Evolutionary conservation across 2,888 invertebrate genomes (phyloP).

Genomic region (Morpho helenor): DNA sequence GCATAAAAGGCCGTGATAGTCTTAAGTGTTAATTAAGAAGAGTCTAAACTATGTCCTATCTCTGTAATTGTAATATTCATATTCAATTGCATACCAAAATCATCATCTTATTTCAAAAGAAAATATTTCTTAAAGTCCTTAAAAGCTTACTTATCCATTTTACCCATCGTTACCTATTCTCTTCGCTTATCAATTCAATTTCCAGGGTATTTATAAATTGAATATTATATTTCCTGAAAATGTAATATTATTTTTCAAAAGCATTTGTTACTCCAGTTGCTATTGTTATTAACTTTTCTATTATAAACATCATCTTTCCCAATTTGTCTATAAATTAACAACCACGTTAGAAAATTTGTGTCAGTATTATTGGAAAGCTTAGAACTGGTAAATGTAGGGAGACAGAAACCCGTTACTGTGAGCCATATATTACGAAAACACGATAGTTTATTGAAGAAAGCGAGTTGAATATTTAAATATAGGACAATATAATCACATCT

Average conservation of each 20-base stretch:
- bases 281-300: too few relatives aligned
- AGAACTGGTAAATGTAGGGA: too few relatives aligned
- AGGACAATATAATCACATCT: slow-evolving; percentile 6
- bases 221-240: too few relatives aligned
- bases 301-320: too few relatives aligned
- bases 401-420: neutral
- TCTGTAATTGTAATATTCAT: neutral
- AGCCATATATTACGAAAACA: neutral
- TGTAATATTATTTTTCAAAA: too few relatives aligned
- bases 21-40: slow-evolving; percentile 39
- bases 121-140: too few relatives aligned
- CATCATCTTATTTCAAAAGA: too few relatives aligned
- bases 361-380: too few relatives aligned
- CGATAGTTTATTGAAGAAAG: neutral
- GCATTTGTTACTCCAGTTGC: too few relatives aligned
- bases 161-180: slow-evolving; percentile 29
- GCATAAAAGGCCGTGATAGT: slow-evolving; percentile 66
- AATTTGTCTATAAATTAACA: too few relatives aligned
- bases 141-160: slow-evolving; percentile 9
- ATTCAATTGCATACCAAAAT: neutral
- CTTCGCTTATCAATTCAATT: slow-evolving; percentile 56
- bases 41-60: slow-evolving; percentile 1
- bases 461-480: neutral
- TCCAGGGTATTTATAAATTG: neutral
- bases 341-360: too few relatives aligned